Evolutionary conservation across 2,888 invertebrate species (phyloP).

Genomic region (Lymantria dispar): DNA sequence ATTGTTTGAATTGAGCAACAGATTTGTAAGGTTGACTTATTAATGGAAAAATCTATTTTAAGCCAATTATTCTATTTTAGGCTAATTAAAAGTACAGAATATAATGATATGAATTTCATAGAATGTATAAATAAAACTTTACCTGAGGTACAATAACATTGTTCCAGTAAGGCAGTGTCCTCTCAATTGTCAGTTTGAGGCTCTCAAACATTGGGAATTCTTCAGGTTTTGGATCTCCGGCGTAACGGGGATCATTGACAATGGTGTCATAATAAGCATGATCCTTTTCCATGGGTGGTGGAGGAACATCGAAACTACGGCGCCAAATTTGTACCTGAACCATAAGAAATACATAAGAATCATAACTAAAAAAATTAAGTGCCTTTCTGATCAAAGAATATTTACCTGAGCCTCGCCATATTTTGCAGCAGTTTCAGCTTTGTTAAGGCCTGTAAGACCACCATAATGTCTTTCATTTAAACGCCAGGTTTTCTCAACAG

Average conservation of each 20-base stretch:
- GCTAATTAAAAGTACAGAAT: too few relatives aligned
- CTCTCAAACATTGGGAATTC: constrained; percentile 93
- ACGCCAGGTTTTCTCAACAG: constrained; percentile 89
- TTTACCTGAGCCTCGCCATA: constrained; percentile 91
- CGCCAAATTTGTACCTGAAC: constrained; percentile 91
- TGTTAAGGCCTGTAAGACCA: constrained; percentile 92
- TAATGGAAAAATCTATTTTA: too few relatives aligned
- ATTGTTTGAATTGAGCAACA: too few relatives aligned
- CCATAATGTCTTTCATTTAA: constrained; percentile 95
- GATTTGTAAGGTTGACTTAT: too few relatives aligned
- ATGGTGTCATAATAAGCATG: constrained; percentile 90
- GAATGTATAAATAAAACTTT: constrained; percentile 1
- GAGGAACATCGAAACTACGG: constrained; percentile 90
- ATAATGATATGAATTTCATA: not conserved
- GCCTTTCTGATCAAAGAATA: not conserved
- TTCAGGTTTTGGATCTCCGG: constrained; percentile 85
- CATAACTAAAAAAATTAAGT: not conserved
- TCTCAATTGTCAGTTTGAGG: constrained; percentile 89
- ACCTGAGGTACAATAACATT: constrained; percentile 88
- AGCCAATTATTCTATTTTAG: too few relatives aligned
- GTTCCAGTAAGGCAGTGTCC: constrained; percentile 94
- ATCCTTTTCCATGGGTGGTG: constrained; percentile 89
- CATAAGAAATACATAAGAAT: not conserved
- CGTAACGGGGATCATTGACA: constrained; percentile 88
- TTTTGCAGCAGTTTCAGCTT: constrained; percentile 91